Percentiles rank a stretch among this genome's conserved stretches.
Evolutionary conservation across 2,888 invertebrate genomes (phyloP).

Genomic region (Plusia festucae): DNA sequence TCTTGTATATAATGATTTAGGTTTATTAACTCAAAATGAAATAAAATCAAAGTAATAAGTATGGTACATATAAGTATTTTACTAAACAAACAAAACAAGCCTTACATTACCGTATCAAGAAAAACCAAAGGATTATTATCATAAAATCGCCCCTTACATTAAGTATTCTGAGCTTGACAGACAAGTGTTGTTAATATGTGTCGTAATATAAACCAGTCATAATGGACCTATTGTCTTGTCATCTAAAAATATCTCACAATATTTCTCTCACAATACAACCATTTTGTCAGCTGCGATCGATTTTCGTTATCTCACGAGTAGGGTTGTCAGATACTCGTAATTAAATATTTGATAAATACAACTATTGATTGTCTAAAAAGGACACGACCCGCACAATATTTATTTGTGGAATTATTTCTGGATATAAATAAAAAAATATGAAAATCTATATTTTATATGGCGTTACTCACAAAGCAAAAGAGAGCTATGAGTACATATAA

Average conservation of each 20-base stretch:
- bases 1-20: no score
- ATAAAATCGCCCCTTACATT: not conserved
- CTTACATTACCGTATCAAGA: not conserved
- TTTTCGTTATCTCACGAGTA: conserved; percentile 26
- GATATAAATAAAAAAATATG: no score
- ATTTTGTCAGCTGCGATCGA: conserved; percentile 45
- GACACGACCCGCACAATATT: no score
- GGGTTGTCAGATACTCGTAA: conserved; percentile 17
- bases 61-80: no score
- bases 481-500: no score
- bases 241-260: conserved; percentile 40
- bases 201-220: conserved; percentile 20
- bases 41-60: no score
- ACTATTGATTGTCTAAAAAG: no score
- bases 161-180: not conserved
- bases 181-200: conserved; percentile 1
- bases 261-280: conserved; percentile 30
- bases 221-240: conserved; percentile 32
- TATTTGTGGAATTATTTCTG: no score
- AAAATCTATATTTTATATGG: no score
- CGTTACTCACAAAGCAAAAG: no score
- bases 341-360: not conserved
- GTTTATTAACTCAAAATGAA: no score
- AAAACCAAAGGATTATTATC: not conserved
- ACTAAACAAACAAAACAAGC: no score